Base-by-base conservation (phyloP, 2,797 vertebrate genomes). In the Phalloptychus januarius region DNA sequence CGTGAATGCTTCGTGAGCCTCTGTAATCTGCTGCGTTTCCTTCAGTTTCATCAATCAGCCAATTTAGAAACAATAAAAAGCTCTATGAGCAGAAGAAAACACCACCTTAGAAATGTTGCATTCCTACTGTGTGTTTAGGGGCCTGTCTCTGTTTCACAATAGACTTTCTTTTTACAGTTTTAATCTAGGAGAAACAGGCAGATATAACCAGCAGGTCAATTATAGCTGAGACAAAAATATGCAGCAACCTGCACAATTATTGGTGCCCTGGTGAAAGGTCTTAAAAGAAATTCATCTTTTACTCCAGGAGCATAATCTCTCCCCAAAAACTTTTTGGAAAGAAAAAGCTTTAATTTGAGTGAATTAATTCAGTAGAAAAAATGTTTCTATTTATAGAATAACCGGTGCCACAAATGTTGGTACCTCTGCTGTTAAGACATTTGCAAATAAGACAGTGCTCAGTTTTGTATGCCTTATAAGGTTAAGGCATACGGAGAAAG, bases 151-250 rank as follows among this genome's bases (percentile, higher is more conserved):
- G 16, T 31, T 38, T 80, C 67, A 79, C 20, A 54, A 5, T 42
- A 31, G 67, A 31, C 56, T 2, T 6, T 74, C 74, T 79, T 76
- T 63, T 79, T 23, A 63, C 75, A 71, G 40, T 70, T 77, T 10
- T 69, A 0, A 31, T 81, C 36, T 20, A 25, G 52, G 42, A 70
- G 50, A 50, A 48, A 31, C 58, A 33, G 58, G 58, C 76, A 38
- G 15, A 20, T 10, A 56, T 81, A 71, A 76, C n/a, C 72, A 74
- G 36, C 18, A 69, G 58, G 44, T 63, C 36, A 44, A 52, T 82
- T 75, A 63, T 61, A 45, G 74, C 63, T 54, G 50, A 58, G 38
- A 74, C 74, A 40, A 65, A 63, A 63, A 36, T 63, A 63, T 18
- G 33, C 28, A 33, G 15, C 5, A 33, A 33, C 31, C 28, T 63